Percentiles rank a stretch among this genome's conserved stretches.
Conservation (phyloP, 2,113 vertebrate species). For the Cichladusa arquata region DNA sequence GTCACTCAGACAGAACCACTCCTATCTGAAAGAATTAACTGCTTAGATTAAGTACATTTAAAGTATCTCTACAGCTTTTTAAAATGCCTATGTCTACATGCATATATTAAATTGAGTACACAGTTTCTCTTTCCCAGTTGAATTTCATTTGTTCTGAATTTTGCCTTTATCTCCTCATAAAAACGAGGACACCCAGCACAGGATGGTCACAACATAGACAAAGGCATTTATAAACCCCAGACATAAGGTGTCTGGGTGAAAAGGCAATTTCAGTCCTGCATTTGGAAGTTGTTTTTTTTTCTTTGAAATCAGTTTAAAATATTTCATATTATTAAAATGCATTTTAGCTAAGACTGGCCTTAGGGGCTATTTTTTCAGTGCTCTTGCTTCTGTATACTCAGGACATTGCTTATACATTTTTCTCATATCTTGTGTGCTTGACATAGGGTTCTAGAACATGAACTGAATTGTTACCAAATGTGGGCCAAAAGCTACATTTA, state of each 20-base stretch:
- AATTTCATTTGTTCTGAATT: conserved; percentile 21
- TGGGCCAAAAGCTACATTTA: not conserved
- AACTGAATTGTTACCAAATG: not conserved
- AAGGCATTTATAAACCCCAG: conserved; percentile 16
- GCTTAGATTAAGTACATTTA: not conserved
- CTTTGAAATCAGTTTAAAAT: not conserved
- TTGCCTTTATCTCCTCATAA: conserved; percentile 9
- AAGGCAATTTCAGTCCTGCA: not conserved
- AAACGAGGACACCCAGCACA: not conserved
- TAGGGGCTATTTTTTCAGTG: not conserved
- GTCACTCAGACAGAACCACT: not conserved
- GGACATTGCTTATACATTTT: not conserved
- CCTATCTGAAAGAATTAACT: not conserved
- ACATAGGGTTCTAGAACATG: not conserved
- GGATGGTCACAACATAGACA: not conserved
- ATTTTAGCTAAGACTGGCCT: not conserved
- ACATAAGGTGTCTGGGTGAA: not conserved
- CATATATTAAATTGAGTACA: not conserved
- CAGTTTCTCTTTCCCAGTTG: not conserved
- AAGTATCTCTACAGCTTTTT: not conserved
- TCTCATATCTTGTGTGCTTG: not conserved
- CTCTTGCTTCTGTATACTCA: not conserved
- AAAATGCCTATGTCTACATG: not conserved
- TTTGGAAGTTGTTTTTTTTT: not conserved
- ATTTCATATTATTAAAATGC: not conserved